Evolutionary conservation across 1,140 invertebrate species (phyloP), one percentile per base, ranked within the genome.

Genomic region (Babylonia areolata): DNA sequence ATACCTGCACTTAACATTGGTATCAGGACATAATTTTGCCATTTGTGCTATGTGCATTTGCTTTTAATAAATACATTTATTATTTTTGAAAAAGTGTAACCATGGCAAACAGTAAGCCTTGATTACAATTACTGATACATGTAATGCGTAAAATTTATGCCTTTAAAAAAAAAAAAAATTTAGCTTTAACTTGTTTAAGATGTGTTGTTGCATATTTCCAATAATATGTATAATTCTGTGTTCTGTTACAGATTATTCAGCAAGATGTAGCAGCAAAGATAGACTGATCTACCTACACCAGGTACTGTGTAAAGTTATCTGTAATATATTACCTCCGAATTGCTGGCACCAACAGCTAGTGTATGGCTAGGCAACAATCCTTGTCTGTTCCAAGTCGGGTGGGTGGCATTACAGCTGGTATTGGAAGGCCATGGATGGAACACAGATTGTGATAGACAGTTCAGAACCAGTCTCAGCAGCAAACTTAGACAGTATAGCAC

Each of bases 371-470:
- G 35, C 75, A 40, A 37, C 75, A 37, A 9, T 3, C 28, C 37
- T 35, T 2, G 12, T 15, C 75, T 20, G 75, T 11, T 40, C 9
- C 28, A 3, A 40, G 12, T 35, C 17, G 75, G 75, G 75, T 40
- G 35, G 75, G 37, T 37, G 75, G 75, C 37, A 40, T 11, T 69
- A 23, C 3, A 33, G 28, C 46, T 81, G 79, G 39, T 35, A 40
- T 40, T 51, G 81, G 31, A 82, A 64, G 82, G 82, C 31, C 35
- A 84, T 84, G 82, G 82, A 84, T 73, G 82, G 82, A n/a, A 33
- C 82, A 11, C 82, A 84, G 39, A 35, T 35, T 46, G 40, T 84
- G 64, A 84, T 84, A 28, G 82, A 84, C 64, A 73, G 31, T 64
- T 69, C 82, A 73, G 82, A 84, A 84, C 64, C 82, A 31, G 64